Evolutionary conservation across 2,888 invertebrate species (phyloP).

Genomic region (Parapristionchus giblindavisi): DNA sequence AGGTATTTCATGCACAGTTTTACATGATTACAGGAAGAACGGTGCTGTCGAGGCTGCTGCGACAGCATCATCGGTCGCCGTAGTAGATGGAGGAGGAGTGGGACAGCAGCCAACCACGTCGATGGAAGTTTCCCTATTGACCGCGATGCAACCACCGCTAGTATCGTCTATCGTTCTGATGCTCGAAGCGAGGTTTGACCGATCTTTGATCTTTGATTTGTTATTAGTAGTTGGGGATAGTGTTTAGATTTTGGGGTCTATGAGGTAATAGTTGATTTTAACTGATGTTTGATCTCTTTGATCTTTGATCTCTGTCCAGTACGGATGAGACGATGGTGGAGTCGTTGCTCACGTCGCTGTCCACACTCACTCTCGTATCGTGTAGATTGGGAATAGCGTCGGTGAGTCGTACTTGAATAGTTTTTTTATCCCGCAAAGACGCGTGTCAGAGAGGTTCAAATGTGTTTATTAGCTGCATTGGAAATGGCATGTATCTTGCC

Average conservation of each 20-base stretch:
- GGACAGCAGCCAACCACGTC: background rate
- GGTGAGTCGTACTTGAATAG: conserved; percentile 22
- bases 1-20: no score
- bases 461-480: no score
- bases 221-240: background rate
- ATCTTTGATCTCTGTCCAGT: conserved; percentile 74
- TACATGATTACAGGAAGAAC: conserved; percentile 9
- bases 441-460: no score
- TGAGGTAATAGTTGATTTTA: no score
- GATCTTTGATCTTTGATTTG: background rate
- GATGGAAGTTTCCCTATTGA: conserved; percentile 16
- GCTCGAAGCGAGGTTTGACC: conserved; percentile 39
- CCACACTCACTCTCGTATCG: conserved; percentile 87
- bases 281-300: background rate
- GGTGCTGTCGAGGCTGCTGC: background rate
- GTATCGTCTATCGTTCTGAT: conserved; percentile 34
- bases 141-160: conserved; percentile 34
- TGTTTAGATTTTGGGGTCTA: no score
- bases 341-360: conserved; percentile 88
- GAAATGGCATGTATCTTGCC: no score
- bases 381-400: conserved; percentile 81
- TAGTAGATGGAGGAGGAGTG: conserved; percentile 1
- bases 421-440: no score
- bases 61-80: background rate
- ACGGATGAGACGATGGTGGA: conserved; percentile 92